A percentile compares a stretch with the other conserved stretches of the same genome.
Evolutionary conservation across 2,888 invertebrate species (phyloP).

Genomic region (Stenichneumon culpator): DNA sequence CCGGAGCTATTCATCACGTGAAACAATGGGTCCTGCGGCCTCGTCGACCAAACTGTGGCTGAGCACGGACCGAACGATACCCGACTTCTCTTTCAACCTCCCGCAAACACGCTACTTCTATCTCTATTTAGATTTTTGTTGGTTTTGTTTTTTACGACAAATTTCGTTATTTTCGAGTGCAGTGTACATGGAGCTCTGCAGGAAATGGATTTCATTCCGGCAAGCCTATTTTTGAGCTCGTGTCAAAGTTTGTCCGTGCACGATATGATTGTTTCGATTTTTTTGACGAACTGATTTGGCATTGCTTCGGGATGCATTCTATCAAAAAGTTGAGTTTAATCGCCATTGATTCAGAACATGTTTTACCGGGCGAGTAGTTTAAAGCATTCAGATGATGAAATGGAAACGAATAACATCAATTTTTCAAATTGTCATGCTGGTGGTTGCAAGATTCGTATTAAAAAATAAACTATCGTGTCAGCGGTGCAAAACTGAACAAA

Average conservation of each 20-base stretch:
- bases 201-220: constrained; percentile 43
- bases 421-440: too few relatives aligned
- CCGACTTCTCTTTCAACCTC: constrained; percentile 25
- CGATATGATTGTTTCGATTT: constrained; percentile 5
- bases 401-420: too few relatives aligned
- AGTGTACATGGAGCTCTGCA: constrained; percentile 26
- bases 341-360: not conserved
- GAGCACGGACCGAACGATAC: constrained; percentile 50
- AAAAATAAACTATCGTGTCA: too few relatives aligned
- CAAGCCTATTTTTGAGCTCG: not conserved
- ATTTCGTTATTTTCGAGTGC: constrained; percentile 52
- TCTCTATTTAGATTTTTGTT: constrained; percentile 3
- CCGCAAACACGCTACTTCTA: not conserved
- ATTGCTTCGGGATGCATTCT: not conserved
- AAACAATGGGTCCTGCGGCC: constrained; percentile 51
- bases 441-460: too few relatives aligned
- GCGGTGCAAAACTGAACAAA: not conserved
- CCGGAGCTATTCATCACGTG: constrained; percentile 59
- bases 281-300: not conserved
- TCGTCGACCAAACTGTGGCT: constrained; percentile 49
- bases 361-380: not conserved
- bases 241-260: not conserved
- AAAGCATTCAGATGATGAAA: too few relatives aligned
- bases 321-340: not conserved
- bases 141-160: constrained; percentile 18